Evolutionary conservation across 2,888 invertebrate species (phyloP).

Genomic region (Belgica antarctica): DNA sequence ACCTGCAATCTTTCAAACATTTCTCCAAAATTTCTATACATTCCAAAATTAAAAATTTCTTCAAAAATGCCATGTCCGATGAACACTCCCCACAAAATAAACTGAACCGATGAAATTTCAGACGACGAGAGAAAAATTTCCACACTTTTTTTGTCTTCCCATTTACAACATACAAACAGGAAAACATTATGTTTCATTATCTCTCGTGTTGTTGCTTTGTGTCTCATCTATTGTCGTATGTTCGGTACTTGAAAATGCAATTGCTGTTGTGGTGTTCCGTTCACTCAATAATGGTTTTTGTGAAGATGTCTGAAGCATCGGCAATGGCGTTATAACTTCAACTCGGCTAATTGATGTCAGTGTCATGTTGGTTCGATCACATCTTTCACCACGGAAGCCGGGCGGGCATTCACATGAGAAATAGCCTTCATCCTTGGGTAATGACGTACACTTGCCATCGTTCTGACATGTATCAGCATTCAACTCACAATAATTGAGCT

Average conservation of each 20-base stretch:
- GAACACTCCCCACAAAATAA: too few species aligned
- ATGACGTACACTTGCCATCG: slow-evolving; percentile 75
- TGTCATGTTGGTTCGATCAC: slow-evolving; percentile 35
- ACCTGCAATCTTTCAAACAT: too few species aligned
- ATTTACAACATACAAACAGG: not conserved
- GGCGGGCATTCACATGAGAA: slow-evolving; percentile 74
- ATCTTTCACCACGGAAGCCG: slow-evolving; percentile 63
- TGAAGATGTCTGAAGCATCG: slow-evolving; percentile 35
- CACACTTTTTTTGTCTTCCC: not conserved
- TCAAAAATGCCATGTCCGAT: too few species aligned
- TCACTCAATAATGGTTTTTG: slow-evolving; percentile 39
- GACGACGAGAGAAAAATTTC: not conserved
- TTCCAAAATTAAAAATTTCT: too few species aligned
- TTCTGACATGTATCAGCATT: slow-evolving; percentile 74
- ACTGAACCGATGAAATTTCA: slow-evolving; percentile 14
- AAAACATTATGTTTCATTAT: slow-evolving; percentile 42
- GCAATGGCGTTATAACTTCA: slow-evolving; percentile 13
- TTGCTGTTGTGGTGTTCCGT: slow-evolving; percentile 37
- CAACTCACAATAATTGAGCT: slow-evolving; percentile 79
- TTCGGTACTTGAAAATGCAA: slow-evolving; percentile 16
- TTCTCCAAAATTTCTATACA: too few species aligned
- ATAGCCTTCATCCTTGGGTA: slow-evolving; percentile 72
- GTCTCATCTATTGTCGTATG: slow-evolving; percentile 4
- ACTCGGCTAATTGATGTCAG: slow-evolving; percentile 37
- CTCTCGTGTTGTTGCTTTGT: not conserved